phyloP scores from a whole-genome alignment of 2,113 vertebrate genomes.

The Eubucco bourcierii region DNA sequence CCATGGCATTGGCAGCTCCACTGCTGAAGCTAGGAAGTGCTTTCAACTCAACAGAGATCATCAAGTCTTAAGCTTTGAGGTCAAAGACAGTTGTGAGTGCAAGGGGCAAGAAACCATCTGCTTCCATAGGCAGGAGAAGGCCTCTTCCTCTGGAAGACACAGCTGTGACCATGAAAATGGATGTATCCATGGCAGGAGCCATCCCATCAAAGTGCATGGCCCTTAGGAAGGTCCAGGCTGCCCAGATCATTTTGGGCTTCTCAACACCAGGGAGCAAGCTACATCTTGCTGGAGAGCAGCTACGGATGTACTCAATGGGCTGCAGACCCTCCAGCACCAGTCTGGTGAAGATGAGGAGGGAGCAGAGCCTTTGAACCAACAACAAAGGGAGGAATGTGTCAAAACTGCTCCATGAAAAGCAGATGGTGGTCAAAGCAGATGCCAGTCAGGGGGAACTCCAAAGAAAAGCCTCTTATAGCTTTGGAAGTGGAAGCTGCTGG shows the following conservation, averaged over 20 bases:
- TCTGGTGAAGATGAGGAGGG: neutral
- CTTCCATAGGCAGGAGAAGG: neutral
- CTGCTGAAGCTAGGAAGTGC: neutral
- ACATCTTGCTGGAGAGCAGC: accelerated
- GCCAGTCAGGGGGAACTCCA: neutral
- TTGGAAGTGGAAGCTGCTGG: conserved; percentile 4
- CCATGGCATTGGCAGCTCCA: accelerated
- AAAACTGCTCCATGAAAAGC: neutral
- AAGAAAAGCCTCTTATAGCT: neutral
- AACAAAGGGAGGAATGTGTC: neutral
- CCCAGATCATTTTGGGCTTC: neutral
- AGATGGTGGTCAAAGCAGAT: neutral
- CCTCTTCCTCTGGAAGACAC: neutral
- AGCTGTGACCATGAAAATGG: neutral
- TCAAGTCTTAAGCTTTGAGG: accelerated
- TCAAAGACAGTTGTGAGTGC: neutral
- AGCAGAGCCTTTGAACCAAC: neutral
- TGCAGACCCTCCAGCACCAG: neutral
- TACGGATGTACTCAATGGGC: accelerated
- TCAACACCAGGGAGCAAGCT: neutral
- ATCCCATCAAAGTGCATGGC: neutral
- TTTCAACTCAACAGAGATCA: neutral
- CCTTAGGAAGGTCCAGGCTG: neutral
- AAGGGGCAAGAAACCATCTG: neutral
- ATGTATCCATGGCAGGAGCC: neutral